These are phyloP conservation scores for Pangasius djambal DNA, from an alignment of 2,797 vertebrate species.

Conservation along the genomic window DNA sequence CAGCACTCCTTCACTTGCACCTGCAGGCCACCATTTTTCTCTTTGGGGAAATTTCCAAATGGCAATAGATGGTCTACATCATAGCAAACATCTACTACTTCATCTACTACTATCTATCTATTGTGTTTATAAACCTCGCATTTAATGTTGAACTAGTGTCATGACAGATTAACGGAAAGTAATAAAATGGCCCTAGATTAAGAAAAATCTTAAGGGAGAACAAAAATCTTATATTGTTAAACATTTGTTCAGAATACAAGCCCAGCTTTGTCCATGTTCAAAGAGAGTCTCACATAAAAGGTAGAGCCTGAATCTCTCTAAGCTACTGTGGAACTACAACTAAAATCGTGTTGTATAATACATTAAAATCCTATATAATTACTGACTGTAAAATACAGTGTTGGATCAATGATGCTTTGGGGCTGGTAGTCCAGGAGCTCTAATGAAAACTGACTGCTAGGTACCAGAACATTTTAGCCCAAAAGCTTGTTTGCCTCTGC, in stretches of 20 bases:
- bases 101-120: no score
- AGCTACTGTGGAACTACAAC: not conserved
- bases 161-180: not conserved
- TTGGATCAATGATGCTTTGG: not conserved
- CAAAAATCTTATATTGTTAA: not conserved
- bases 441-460: not conserved
- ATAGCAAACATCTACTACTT: not conserved
- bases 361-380: not conserved
- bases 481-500: not conserved
- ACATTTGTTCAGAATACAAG: not conserved
- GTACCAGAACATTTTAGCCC: not conserved
- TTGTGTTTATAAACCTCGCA: not conserved
- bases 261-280: not conserved
- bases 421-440: not conserved
- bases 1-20: constrained; percentile 3
- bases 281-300: not conserved
- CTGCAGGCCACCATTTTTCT: constrained; percentile 10
- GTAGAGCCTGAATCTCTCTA: not conserved
- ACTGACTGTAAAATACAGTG: not conserved
- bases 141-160: not conserved
- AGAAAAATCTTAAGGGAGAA: not conserved
- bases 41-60: not conserved
- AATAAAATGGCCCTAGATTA: not conserved
- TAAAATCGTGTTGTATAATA: not conserved
- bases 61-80: not conserved